A percentile compares a stretch with the other conserved stretches of the same genome.
Conservation (phyloP, 1,140 invertebrate species). For the Phymastichus coffea region DNA sequence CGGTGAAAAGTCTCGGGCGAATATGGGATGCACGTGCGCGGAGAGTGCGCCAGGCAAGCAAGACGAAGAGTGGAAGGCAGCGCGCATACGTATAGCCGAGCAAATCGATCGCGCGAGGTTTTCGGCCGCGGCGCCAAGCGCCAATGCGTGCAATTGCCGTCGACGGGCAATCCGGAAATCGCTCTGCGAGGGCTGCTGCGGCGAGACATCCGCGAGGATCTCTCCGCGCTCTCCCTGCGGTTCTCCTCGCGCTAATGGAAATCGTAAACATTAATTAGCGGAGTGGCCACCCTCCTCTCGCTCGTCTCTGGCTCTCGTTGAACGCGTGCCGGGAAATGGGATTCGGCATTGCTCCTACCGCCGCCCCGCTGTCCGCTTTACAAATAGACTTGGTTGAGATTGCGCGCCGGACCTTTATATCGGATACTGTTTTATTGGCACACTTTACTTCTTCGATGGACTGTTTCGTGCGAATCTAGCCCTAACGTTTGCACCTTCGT, state of each 20-base stretch:
- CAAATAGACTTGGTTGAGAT: too few species aligned
- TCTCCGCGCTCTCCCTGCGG: constrained; percentile 36
- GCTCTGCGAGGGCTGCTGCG: constrained; percentile 19
- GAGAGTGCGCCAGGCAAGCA: too few species aligned
- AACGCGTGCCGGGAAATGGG: constrained; percentile 18
- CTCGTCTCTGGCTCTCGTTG: too few species aligned
- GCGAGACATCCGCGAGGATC: constrained; percentile 31
- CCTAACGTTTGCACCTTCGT: too few species aligned
- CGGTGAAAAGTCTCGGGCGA: too few species aligned
- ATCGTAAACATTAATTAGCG: constrained; percentile 51
- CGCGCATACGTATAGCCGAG: too few species aligned
- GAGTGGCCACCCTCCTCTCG: constrained; percentile 23
- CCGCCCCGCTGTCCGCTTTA: neutral
- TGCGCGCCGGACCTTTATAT: too few species aligned
- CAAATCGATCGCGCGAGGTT: constrained; percentile 11
- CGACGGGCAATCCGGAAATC: constrained; percentile 6
- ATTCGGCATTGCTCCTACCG: neutral
- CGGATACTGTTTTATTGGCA: too few species aligned
- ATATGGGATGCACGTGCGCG: too few species aligned
- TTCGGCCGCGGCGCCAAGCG: neutral
- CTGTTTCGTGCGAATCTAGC: too few species aligned
- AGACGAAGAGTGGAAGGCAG: too few species aligned
- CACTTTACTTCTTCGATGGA: too few species aligned
- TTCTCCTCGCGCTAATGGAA: constrained; percentile 47
- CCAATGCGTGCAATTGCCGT: neutral